phyloP scores from a whole-genome alignment of 1,140 invertebrate species.

The Planococcus citri region DNA sequence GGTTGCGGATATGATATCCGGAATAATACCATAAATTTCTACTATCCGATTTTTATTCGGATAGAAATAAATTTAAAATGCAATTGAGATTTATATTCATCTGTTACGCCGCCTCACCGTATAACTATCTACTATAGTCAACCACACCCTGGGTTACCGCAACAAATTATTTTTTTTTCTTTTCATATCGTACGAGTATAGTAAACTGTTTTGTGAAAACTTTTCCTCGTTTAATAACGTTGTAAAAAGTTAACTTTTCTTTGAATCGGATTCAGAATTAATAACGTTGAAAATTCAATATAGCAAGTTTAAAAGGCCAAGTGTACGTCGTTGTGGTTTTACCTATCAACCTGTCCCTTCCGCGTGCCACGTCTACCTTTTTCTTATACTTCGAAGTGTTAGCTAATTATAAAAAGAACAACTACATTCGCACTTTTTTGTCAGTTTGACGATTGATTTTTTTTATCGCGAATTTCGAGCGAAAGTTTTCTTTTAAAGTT shows the following conservation, averaged over 20 bases:
- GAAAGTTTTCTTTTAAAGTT: too few relatives aligned
- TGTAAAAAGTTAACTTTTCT: neutral
- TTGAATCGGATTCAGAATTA: neutral
- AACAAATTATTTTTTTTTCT: neutral
- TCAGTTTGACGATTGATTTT: neutral
- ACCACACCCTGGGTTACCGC: neutral
- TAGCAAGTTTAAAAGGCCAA: neutral
- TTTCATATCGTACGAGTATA: neutral
- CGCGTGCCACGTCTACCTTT: too few relatives aligned
- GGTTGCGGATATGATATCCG: neutral
- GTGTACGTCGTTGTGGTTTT: neutral
- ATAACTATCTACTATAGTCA: neutral
- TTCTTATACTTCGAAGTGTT: neutral
- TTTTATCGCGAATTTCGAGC: too few relatives aligned
- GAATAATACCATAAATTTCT: neutral
- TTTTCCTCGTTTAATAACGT: slow-evolving; percentile 3
- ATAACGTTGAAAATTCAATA: slow-evolving; percentile 4
- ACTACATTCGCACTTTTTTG: neutral
- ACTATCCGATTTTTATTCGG: neutral
- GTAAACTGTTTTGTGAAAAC: neutral
- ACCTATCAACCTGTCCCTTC: too few relatives aligned
- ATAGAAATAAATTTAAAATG: neutral
- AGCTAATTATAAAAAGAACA: neutral
- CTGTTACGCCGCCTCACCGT: too few relatives aligned
- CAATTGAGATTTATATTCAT: slow-evolving; percentile 4